Conservation (phyloP, 2,797 vertebrate genomes). For the Meda fulgida region DNA sequence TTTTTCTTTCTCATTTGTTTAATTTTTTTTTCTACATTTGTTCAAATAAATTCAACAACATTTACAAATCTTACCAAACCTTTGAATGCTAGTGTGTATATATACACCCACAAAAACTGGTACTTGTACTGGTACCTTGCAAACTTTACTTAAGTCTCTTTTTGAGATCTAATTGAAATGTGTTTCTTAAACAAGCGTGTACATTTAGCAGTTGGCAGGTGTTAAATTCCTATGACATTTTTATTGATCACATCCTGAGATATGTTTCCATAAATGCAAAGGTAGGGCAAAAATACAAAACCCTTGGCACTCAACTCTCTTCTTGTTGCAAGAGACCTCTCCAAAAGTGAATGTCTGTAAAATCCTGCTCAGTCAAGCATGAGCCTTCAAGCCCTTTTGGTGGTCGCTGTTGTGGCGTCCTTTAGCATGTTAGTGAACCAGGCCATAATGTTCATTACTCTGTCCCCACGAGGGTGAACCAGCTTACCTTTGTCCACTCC, state of each 20-base stretch:
- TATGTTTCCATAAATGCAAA: background rate
- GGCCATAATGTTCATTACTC: slow-evolving; percentile 80
- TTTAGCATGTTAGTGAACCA: slow-evolving; percentile 76
- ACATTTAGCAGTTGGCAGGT: background rate
- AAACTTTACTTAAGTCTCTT: background rate
- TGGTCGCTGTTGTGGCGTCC: slow-evolving; percentile 61
- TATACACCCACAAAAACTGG: background rate
- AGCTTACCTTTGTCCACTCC: slow-evolving; percentile 71
- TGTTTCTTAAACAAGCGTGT: background rate
- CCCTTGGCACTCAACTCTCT: slow-evolving; percentile 1
- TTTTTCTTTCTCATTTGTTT: background rate
- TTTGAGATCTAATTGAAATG: background rate
- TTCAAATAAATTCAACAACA: slow-evolving; percentile 2
- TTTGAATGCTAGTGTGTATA: background rate
- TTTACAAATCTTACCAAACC: background rate
- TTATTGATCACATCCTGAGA: background rate
- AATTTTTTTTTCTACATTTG: background rate
- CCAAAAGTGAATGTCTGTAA: slow-evolving; percentile 54
- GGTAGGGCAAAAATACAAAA: slow-evolving; percentile 6
- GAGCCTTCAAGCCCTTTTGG: slow-evolving; percentile 53
- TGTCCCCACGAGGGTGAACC: slow-evolving; percentile 68
- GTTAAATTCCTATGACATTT: background rate
- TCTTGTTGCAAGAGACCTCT: slow-evolving; percentile 41
- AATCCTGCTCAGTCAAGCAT: slow-evolving; percentile 66
- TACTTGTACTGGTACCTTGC: background rate